These are phyloP conservation scores for Oceanodroma tethys DNA, from an alignment of 2,113 vertebrate genomes.

Conservation along the genomic window DNA sequence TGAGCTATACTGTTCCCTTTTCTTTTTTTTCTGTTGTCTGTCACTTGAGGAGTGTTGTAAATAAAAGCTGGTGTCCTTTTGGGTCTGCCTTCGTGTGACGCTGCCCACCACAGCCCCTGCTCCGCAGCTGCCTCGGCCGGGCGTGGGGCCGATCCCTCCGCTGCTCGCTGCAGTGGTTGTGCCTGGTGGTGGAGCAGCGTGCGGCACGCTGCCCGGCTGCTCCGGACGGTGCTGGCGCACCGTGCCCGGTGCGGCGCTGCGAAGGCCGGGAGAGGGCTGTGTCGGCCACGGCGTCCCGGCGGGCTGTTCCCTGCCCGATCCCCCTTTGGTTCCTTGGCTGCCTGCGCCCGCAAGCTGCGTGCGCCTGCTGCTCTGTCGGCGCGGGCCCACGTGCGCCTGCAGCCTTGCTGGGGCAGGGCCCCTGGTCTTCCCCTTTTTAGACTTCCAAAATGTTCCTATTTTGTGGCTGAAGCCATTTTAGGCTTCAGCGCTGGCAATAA, in stretches of 20 bases:
- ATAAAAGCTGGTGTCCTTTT: constrained; percentile 72
- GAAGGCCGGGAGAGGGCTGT: accelerated
- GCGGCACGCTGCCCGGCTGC: accelerated
- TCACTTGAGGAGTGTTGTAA: constrained; percentile 71
- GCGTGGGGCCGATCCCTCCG: accelerated
- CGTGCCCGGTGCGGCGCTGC: accelerated
- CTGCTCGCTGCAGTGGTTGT: accelerated
- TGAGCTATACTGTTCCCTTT: constrained; percentile 23
- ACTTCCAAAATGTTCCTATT: not conserved
- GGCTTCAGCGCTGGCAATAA: not conserved
- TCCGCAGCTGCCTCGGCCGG: accelerated
- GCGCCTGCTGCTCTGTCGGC: accelerated
- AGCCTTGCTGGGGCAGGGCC: not conserved
- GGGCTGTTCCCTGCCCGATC: not conserved
- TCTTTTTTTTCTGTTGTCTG: constrained; percentile 45
- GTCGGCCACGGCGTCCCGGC: accelerated
- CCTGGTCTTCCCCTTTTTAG: not conserved
- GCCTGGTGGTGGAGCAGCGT: accelerated
- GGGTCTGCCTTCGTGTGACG: not conserved
- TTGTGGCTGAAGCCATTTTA: not conserved
- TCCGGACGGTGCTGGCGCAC: not conserved
- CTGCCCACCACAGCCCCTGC: not conserved
- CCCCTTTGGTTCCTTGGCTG: accelerated
- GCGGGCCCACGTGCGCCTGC: accelerated
- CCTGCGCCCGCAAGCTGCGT: accelerated